Evolutionary conservation across 2,113 vertebrate species (phyloP).

Genomic region (Vireo altiloquus): DNA sequence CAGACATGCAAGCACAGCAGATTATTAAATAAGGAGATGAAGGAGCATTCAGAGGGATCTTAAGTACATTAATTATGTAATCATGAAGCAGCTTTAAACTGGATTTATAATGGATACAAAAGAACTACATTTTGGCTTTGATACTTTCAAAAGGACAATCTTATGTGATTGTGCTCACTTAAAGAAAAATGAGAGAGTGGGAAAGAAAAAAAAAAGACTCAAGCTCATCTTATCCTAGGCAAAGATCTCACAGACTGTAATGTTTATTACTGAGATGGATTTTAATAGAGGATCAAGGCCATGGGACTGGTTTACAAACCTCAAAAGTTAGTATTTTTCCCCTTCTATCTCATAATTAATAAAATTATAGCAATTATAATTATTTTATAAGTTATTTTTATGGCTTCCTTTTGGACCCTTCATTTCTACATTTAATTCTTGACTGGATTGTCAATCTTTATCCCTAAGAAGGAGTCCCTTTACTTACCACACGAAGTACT

Average conservation of each 20-base stretch:
- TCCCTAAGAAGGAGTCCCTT: neutral
- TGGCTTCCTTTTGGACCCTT: neutral
- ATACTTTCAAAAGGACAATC: neutral
- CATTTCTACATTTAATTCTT: neutral
- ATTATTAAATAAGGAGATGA: conserved; percentile 61
- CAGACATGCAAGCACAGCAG: conserved; percentile 49
- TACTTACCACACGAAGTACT: neutral
- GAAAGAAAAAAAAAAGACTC: neutral
- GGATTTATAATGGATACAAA: neutral
- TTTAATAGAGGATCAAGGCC: neutral
- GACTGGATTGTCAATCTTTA: neutral
- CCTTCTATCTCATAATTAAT: neutral
- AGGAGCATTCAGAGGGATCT: conserved; percentile 28
- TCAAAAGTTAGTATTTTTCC: neutral
- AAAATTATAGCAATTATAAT: neutral
- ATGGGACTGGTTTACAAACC: neutral
- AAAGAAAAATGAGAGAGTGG: neutral
- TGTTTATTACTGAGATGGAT: neutral
- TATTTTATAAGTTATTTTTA: neutral
- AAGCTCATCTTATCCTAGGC: neutral
- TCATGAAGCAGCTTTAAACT: conserved; percentile 25
- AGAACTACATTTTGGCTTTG: neutral
- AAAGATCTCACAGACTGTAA: neutral
- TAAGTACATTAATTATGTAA: conserved; percentile 37
- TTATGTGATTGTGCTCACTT: neutral